Base-by-base conservation (phyloP, 2,888 invertebrate genomes). In the Hedya salicella region DNA sequence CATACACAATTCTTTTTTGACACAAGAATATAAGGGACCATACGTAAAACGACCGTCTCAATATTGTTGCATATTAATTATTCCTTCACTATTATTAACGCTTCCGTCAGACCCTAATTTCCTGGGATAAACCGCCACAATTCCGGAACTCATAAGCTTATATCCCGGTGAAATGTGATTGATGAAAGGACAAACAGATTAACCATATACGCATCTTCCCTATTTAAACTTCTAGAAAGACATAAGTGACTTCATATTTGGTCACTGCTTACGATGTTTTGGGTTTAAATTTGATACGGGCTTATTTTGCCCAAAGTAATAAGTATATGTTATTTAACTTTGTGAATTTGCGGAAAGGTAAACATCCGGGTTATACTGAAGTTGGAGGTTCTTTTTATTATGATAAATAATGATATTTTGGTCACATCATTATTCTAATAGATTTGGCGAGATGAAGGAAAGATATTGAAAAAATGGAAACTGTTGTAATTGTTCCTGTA, bases 141-240 rank as follows among this genome's bases (percentile, higher is more conserved):
- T 42, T 21, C 44, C 30, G 56, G 8, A 32, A 44, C 56, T 56
- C 16, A 32, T 56, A 56, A 40, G 40, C 40, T 25, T 11, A 19
- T 46, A 25, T 56, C 16, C 56, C 30, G 17, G 17, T 56, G 25
- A 17, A 44, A 44, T 30, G 44, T 56, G 56, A 56, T 56, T 56
- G 56, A 56, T 44, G 56, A 56, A 30, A 11, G 30, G 2, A n/a
- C 30, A 25, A 17, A 56, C 44, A 44, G 44, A 56, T 56, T 56
- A 56, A 9, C 2, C 9, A n/a, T 42, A n/a, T n/a, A n/a, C 25
- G 14, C 17, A 32, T 40, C 36, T 36, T 11, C 11, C 36, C 36
- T 36, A 36, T 9, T 9, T 11, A 3, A 36, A 9, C 11, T 36
- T 36, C 36, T 9, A 11, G 11, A 36, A 36, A 2, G 36, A 1